Evolutionary conservation across 2,113 vertebrate genomes (phyloP), one percentile per base, ranked within the genome.

Genomic region (Rousettus leschenaultii): DNA sequence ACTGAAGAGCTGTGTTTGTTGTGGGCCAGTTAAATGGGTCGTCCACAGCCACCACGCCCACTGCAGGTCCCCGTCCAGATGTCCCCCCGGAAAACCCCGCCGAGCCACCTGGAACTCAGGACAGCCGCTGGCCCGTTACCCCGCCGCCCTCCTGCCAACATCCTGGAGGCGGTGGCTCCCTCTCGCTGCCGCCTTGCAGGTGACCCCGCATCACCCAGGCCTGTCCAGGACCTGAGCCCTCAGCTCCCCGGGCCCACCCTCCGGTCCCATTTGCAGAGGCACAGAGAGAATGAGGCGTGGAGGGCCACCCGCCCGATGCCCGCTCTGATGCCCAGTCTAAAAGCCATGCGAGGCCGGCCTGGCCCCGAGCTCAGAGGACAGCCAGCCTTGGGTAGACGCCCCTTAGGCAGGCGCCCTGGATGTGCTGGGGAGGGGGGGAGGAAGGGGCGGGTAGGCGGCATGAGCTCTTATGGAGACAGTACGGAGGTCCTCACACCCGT

Each of bases 61-160:
- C 73, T 2, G 0, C 1, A 0, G 73, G 30, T 8, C 40, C 30
- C 43, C 0, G 1, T 78, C 93, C 97, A 96, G 96, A 96, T 89
- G 89, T 95, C 51, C 91, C 93, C 84, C 71, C 15, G 18, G 91
- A 94, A 94, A 83, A 38, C 85, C 84, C 84, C 2, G 0, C 63
- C 1, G 38, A 85, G 61, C 90, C 6, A 1, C 66, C 73, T 94
- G 18, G 80, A 74, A 51, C 43, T 78, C 48, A 38, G 77, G 73
- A 26, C 94, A 88, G 48, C 95, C 89, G 86, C 88, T 86, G 91
- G 82, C 91, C 94, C 87, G 24, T 38, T 24, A 22, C 73, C 94
- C 94, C 0, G 0, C 33, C 6, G 0, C 8, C 53, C 65, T 74
- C 65, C 65, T 63, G 74, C 95, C 86, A 80, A n/a, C 86, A 53